Conservation (phyloP, 2,888 invertebrate genomes). For the Ectobius pallidus region DNA sequence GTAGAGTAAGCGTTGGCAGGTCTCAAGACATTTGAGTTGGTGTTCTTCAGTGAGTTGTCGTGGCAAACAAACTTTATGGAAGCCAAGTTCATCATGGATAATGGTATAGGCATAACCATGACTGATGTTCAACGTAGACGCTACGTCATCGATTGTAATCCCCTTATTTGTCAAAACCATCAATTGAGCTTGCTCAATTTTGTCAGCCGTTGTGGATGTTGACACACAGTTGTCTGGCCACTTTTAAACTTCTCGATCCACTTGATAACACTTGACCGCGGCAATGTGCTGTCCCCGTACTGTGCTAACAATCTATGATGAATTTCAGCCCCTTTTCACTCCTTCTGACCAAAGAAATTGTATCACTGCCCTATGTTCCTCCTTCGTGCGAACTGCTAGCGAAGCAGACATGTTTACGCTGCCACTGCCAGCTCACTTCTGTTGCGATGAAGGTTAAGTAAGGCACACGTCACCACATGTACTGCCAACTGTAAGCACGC, state of each 20-base stretch:
- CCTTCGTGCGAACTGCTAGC: too few relatives aligned
- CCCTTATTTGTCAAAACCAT: not conserved
- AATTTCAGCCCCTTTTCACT: not conserved
- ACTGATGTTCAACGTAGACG: not conserved
- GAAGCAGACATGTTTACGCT: not conserved
- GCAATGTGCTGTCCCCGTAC: not conserved
- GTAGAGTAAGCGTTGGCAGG: not conserved
- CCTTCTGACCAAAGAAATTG: not conserved
- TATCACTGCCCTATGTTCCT: not conserved
- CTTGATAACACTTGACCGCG: not conserved
- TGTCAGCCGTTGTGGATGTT: not conserved
- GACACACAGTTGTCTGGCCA: not conserved
- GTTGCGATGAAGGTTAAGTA: not conserved
- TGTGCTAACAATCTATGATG: not conserved
- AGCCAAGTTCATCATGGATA: not conserved
- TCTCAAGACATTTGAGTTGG: too few relatives aligned
- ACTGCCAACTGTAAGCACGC: not conserved
- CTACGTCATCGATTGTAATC: not conserved
- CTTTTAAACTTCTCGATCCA: not conserved
- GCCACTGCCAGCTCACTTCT: not conserved
- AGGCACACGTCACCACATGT: not conserved
- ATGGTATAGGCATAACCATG: too few relatives aligned
- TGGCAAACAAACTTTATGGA: conserved; percentile 2
- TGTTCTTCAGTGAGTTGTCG: conserved; percentile 13
- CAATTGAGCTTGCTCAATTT: not conserved